Percentiles rank a stretch among this genome's conserved stretches.
These are phyloP conservation scores for Ailuropoda melanoleuca DNA, from an alignment of 2,113 vertebrate genomes.

Conservation along the genomic window DNA sequence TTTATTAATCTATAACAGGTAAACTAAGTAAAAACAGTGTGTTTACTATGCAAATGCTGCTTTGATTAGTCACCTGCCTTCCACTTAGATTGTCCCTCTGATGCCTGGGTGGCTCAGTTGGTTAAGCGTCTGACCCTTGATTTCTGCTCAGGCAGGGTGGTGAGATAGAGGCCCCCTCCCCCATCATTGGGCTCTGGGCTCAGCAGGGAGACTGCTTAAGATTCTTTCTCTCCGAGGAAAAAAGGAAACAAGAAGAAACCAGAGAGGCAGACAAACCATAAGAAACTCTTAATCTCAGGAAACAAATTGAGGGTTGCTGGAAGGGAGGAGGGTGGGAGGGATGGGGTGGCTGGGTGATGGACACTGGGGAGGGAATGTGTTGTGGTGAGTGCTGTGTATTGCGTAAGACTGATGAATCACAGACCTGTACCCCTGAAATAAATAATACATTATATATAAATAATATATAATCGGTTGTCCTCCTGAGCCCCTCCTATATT, in stretches of 20 bases:
- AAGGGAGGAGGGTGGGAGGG: no score
- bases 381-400: no score
- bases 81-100: not conserved
- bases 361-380: no score
- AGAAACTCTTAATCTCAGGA: no score
- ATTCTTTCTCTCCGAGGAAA: not conserved
- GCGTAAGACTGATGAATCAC: no score
- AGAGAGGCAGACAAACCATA: no score
- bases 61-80: constrained; percentile 28
- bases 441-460: no score
- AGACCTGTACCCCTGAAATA: no score
- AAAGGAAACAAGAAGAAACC: no score
- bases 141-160: not conserved
- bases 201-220: not conserved
- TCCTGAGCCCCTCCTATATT: not conserved
- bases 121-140: not conserved
- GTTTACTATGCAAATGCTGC: not conserved
- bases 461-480: not conserved
- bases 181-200: not conserved
- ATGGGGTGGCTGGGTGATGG: no score
- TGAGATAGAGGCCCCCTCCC: not conserved
- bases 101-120: not conserved
- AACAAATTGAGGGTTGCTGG: no score
- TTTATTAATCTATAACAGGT: not conserved
- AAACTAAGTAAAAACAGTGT: constrained; percentile 3